Evolutionary conservation across 92 coral and sea anemone species (phyloP), one percentile per base, ranked within the genome.

Genomic region (Bergia sp.): DNA sequence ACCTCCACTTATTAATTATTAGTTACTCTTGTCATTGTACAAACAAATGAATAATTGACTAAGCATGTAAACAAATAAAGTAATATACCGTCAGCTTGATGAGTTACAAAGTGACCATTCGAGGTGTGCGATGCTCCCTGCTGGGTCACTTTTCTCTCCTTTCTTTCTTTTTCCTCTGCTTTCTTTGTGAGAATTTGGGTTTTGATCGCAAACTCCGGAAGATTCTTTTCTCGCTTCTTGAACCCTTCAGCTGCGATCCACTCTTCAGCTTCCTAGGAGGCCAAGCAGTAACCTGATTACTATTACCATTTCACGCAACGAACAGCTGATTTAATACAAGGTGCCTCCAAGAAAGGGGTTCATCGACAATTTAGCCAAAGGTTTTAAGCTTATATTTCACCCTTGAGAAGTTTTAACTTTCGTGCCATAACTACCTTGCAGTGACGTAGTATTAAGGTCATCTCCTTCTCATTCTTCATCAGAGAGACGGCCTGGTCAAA

Each of bases 131-230:
- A 81, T 5, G 86, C 61, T 50, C 92, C 90, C 92, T 84, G 86
- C 77, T 94, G 92, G 38, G 76, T 86, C 43, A 91, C 88, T 3
- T 90, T 87, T 74, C 90, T 95, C 18, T 93, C 98, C 7, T 41
- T 88, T 66, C 89, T 88, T 66, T 89, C 85, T 18, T 92, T 94
- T 81, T 95, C 96, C 76, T 91, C 98, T 0, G 98, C 98, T 76
- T 93, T 94, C 71, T 94, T 94, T 49, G 92, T 73, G 11, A 95
- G 90, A 47, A 95, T 69, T 82, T 91, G 98, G 0, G 98, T 95
- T 86, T 92, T 90, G 86, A 95, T 82, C 45, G 96, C 98, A 87
- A 95, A 95, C 50, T 95, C 98, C 20, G 98, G 98, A 23, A 93
- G 76, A 50, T 80, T 86, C 82, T 93, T 91, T 37, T 89, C 92